Conservation (phyloP, 2,888 invertebrate genomes). For the Polydesmus complanatus region DNA sequence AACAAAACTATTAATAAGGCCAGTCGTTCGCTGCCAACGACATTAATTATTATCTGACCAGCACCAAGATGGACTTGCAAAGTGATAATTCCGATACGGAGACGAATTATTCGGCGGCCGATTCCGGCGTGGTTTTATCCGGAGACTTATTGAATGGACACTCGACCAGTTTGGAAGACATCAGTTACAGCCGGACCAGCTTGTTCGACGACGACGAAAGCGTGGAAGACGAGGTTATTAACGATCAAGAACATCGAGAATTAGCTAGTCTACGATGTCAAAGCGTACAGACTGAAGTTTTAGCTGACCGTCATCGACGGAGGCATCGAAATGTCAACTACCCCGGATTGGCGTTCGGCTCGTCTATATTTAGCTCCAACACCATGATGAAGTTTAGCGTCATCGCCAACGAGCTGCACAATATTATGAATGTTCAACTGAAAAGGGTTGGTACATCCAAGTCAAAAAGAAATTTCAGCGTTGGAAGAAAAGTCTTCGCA, state of each 20-base stretch:
- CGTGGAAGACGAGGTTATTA: constrained; percentile 27
- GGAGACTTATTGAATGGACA: background rate
- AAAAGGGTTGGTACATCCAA: constrained; percentile 87
- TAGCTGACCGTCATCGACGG: constrained; percentile 52
- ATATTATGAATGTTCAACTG: constrained; percentile 89
- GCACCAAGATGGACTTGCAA: constrained; percentile 1
- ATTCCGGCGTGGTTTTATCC: constrained; percentile 9
- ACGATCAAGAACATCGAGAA: constrained; percentile 38
- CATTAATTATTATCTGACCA: background rate
- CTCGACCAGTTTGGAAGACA: constrained; percentile 7
- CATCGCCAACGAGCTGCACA: constrained; percentile 92
- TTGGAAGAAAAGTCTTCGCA: too few species aligned
- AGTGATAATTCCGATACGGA: constrained; percentile 12
- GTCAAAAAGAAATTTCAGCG: too few species aligned
- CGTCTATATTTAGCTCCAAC: constrained; percentile 86
- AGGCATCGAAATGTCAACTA: constrained; percentile 74
- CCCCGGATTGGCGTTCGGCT: constrained; percentile 79
- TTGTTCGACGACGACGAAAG: constrained; percentile 1
- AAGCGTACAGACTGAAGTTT: constrained; percentile 74
- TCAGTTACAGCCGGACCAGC: constrained; percentile 7
- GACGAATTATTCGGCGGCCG: background rate
- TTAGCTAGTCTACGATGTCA: constrained; percentile 72
- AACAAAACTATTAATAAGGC: too few species aligned
- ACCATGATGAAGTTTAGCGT: constrained; percentile 97
- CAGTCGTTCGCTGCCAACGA: background rate